Base-by-base conservation (phyloP, 1,140 invertebrate genomes). In the Nasonia giraulti region DNA sequence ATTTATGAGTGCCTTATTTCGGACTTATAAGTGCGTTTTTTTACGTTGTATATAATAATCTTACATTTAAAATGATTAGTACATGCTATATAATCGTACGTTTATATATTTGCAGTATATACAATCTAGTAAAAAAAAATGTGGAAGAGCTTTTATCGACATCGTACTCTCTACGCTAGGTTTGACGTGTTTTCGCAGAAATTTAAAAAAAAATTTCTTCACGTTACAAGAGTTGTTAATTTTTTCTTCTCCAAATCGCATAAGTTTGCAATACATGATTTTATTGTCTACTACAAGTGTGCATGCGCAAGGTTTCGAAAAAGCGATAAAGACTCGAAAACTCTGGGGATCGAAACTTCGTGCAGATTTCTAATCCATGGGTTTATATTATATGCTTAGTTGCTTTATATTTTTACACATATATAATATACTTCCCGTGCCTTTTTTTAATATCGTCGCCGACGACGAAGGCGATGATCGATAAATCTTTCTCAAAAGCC, bases 281-380 rank as follows among this genome's bases (percentile, higher is more conserved):
- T 86, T 86, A 86, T 86, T 86, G 80, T 86, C 85, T 86, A 83
- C 85, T 3, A 80, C 74, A 82, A 71, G 23, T 71, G 66, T 79
- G 69, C 68, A 82, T 75, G 37, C 50, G 31, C 68, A 80, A 86
- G 62, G 17, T 77, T 71, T 77, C 23, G 20, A 81, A 75, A 69
- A 80, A 84, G 69, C 66, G 33, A 71, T 37, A 78, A 62, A 62
- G 10, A 62, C 10, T 80, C 40, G 20, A 66, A 74, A 76, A 76
- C 74, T 66, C 2, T 44, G 50, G 37, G 55, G 11, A 85, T 84
- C 71, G 77, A 84, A 80, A 31, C 71, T 68, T 80, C 7, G 40
- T 27, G 50, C 47, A 37, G 55, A 71, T 77, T 78, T 55, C 74
- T 69, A 80, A 81, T 85, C 40, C 23, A 62, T 62, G 20, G 44